Evolutionary conservation across 2,113 vertebrate species (phyloP).

Genomic region (Grantiella picta): DNA sequence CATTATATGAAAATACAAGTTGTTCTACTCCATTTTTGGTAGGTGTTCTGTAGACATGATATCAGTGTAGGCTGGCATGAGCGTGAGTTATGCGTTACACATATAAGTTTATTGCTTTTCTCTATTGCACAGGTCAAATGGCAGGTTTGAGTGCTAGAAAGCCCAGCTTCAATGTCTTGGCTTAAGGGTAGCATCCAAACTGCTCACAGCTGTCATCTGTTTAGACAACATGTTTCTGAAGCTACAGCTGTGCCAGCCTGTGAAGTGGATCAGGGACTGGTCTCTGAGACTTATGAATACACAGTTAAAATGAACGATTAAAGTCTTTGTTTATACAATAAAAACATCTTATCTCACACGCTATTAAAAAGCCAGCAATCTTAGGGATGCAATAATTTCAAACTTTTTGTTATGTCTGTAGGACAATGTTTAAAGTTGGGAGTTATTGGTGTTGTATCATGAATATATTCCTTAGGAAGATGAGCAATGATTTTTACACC

Average conservation of each 20-base stretch:
- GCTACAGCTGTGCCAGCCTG: neutral
- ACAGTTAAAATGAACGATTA: neutral
- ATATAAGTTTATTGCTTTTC: neutral
- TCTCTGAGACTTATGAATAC: neutral
- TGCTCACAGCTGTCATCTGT: neutral
- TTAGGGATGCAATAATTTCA: neutral
- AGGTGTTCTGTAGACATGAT: neutral
- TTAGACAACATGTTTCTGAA: neutral
- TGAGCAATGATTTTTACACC: neutral
- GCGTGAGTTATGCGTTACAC: neutral
- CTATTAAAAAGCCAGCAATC: rapidly evolving
- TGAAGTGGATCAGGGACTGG: neutral
- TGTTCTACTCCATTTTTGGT: neutral
- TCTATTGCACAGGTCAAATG: neutral
- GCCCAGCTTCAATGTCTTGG: neutral
- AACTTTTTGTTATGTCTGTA: neutral
- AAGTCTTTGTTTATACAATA: neutral
- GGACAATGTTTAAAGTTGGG: neutral
- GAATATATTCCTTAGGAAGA: neutral
- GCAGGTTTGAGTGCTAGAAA: neutral
- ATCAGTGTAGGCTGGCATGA: neutral
- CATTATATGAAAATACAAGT: neutral
- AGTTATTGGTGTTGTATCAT: neutral
- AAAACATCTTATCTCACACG: neutral
- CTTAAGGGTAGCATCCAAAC: neutral